Percentiles rank a stretch among this genome's conserved stretches.
Conservation (phyloP, 2,888 invertebrate genomes). For the Paralinhomoeus sp. region DNA sequence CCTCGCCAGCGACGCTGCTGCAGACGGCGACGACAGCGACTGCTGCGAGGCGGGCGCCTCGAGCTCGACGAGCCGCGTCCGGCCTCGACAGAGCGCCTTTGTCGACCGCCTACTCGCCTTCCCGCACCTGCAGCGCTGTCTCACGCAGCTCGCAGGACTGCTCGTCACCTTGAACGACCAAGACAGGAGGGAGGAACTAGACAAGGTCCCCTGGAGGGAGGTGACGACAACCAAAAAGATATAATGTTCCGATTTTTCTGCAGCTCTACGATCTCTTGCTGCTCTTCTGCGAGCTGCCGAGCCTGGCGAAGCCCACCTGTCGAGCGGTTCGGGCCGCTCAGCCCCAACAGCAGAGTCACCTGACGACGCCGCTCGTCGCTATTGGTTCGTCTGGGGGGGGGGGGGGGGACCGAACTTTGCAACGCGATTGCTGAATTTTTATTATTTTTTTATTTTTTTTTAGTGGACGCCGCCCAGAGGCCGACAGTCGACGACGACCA, state of each 20-base stretch:
- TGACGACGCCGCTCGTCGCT: constrained; percentile 16
- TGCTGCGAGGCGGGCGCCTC: too few species aligned
- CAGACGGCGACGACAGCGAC: too few species aligned
- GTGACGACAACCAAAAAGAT: too few species aligned
- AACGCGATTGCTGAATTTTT: too few species aligned
- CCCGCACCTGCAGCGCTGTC: neutral
- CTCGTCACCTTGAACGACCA: neutral
- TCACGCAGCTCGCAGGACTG: neutral
- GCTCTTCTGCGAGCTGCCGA: constrained; percentile 17
- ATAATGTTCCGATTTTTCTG: too few species aligned
- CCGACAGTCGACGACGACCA: too few species aligned
- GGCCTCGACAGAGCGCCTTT: neutral
- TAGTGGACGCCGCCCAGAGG: too few species aligned
- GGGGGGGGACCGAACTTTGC: too few species aligned
- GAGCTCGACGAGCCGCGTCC: too few species aligned
- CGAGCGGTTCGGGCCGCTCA: constrained; percentile 2
- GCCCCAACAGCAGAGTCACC: constrained; percentile 3
- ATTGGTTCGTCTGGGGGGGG: constrained; percentile 14
- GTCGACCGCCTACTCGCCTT: neutral
- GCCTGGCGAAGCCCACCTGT: constrained; percentile 9
- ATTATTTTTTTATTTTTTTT: too few species aligned
- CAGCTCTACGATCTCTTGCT: constrained; percentile 24
- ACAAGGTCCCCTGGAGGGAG: constrained; percentile 13
- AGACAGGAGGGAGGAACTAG: constrained; percentile 8
- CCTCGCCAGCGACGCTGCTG: neutral